Percentiles rank a stretch among this genome's conserved stretches.
Evolutionary conservation across 2,888 invertebrate genomes (phyloP).

Genomic region (Leptinotarsa peninsularis): DNA sequence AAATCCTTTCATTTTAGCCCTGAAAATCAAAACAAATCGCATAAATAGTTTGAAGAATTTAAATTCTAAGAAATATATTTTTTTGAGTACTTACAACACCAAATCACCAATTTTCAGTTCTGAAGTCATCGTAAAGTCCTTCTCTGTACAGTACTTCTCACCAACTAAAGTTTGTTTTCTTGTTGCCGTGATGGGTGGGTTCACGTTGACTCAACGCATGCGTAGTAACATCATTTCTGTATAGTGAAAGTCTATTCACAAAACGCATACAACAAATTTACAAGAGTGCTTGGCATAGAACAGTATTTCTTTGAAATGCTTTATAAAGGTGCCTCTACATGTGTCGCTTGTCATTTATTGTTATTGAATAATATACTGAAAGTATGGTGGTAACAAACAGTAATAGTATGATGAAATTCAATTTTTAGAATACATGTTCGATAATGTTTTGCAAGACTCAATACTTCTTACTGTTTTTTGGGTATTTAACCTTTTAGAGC

Average conservation of each 20-base stretch:
- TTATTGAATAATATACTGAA: too few relatives aligned
- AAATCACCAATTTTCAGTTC: slow-evolving; percentile 76
- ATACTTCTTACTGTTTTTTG: too few relatives aligned
- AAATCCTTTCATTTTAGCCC: slow-evolving; percentile 98
- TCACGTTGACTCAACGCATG: slow-evolving; percentile 38
- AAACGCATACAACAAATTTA: not conserved
- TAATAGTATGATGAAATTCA: too few relatives aligned
- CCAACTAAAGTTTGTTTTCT: slow-evolving; percentile 57
- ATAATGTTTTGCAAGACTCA: too few relatives aligned
- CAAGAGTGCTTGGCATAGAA: not conserved
- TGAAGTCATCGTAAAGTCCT: slow-evolving; percentile 67
- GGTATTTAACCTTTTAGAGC: too few relatives aligned
- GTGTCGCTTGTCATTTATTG: too few relatives aligned
- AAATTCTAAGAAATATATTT: slow-evolving; percentile 45
- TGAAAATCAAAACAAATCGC: slow-evolving; percentile 69
- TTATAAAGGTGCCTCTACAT: too few relatives aligned
- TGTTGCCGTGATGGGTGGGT: slow-evolving; percentile 47
- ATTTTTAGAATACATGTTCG: too few relatives aligned
- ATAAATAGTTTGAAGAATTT: slow-evolving; percentile 43
- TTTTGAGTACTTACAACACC: slow-evolving; percentile 72
- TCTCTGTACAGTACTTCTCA: slow-evolving; percentile 47
- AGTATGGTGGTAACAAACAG: too few relatives aligned
- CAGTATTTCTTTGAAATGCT: not conserved
- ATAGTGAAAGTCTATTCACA: not conserved
- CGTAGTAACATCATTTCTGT: not conserved